Conservation (phyloP, 2,113 vertebrate species). For the Tragelaphus buxtoni region DNA sequence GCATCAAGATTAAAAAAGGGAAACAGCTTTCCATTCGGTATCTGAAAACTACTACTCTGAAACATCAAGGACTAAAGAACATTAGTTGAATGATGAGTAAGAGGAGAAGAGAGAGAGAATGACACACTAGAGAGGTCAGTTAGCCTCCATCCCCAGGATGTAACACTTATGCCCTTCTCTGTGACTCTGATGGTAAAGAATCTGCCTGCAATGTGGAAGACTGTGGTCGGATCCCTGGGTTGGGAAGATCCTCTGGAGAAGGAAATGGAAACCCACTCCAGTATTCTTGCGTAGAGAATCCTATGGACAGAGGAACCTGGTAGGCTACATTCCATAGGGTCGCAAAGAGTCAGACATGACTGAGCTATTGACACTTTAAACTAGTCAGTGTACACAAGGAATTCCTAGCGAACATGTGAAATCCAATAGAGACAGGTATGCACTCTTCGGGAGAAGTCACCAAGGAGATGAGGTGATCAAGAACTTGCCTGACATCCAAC, state of each 20-base stretch:
- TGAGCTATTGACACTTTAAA: neutral
- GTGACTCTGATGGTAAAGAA: neutral
- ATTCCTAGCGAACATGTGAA: neutral
- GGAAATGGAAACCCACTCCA: neutral
- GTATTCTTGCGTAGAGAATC: neutral
- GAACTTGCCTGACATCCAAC: neutral
- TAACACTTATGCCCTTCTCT: neutral
- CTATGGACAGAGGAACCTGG: neutral
- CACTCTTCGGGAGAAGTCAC: neutral
- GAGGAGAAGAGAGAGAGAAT: neutral
- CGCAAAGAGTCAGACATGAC: neutral
- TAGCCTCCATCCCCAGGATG: neutral
- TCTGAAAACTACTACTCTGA: neutral
- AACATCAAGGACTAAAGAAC: neutral
- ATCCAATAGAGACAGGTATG: neutral
- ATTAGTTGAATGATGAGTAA: neutral
- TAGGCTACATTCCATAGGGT: neutral
- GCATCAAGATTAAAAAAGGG: neutral
- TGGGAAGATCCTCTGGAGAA: neutral
- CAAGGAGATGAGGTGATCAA: neutral
- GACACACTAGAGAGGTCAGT: neutral
- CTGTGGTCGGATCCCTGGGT: neutral
- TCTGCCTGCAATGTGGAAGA: neutral
- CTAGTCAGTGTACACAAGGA: neutral
- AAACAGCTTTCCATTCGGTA: neutral